These are phyloP conservation scores for Potamilus streckersoni DNA, from an alignment of 1,140 invertebrate species.

Conservation along the genomic window DNA sequence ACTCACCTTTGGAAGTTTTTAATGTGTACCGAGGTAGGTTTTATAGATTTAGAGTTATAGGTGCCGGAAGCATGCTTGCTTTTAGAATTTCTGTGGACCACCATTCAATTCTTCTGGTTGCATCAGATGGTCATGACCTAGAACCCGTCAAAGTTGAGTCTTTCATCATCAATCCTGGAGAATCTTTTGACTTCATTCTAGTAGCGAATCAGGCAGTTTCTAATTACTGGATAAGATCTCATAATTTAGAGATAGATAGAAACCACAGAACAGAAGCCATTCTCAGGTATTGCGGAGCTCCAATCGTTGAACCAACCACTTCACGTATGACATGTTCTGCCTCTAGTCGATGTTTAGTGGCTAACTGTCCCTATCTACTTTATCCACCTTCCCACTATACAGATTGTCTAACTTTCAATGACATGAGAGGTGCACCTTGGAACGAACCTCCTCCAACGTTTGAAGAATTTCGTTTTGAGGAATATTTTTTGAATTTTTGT, in stretches of 20 bases:
- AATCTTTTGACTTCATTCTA: conserved; percentile 87
- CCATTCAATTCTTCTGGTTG: conserved; percentile 82
- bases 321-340: conserved; percentile 54
- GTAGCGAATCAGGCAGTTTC: conserved; percentile 78
- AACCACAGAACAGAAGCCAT: conserved; percentile 72
- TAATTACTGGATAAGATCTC: conserved; percentile 86
- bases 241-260: conserved; percentile 37
- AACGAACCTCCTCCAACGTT: conserved; percentile 29
- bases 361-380: conserved; percentile 54
- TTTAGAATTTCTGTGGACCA: conserved; percentile 81
- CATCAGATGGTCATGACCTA: conserved; percentile 84
- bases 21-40: conserved; percentile 32
- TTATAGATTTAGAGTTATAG: conserved; percentile 59
- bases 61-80: conserved; percentile 45
- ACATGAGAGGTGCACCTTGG: conserved; percentile 27
- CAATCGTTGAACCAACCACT: conserved; percentile 69
- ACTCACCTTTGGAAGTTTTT: conserved; percentile 48
- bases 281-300: conserved; percentile 81
- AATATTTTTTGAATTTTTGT: conserved; percentile 58
- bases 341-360: conserved; percentile 35
- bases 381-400: conserved; percentile 40
- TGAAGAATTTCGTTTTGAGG: conserved; percentile 30
- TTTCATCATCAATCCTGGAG: conserved; percentile 72
- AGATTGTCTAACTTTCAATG: conserved; percentile 39
- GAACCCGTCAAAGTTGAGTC: conserved; percentile 74